Percentiles rank a stretch among this genome's conserved stretches.
Conservation (phyloP, 2,797 vertebrate genomes). For the Varecia variegata region DNA sequence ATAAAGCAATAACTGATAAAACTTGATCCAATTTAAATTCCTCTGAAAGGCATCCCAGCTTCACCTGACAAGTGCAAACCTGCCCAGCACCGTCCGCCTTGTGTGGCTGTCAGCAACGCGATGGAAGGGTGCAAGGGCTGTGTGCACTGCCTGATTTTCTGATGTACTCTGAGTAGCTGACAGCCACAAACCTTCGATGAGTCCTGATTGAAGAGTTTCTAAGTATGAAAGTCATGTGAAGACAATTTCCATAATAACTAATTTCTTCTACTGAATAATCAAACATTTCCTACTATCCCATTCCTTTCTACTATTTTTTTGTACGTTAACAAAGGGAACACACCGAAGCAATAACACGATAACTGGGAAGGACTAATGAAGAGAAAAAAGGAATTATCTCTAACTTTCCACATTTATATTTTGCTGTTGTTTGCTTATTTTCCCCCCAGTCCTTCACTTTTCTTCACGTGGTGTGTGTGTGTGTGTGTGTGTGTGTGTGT, state of each 20-base stretch:
- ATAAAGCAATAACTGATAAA: constrained; percentile 30
- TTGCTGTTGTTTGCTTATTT: neutral
- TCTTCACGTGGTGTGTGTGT: too few species aligned
- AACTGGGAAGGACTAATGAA: neutral
- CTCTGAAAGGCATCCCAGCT: constrained; percentile 28
- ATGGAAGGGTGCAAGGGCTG: neutral
- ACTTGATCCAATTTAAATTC: constrained; percentile 60
- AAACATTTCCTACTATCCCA: neutral
- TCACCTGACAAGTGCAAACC: constrained; percentile 47
- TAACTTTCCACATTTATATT: neutral
- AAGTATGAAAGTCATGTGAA: neutral
- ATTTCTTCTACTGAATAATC: constrained; percentile 7
- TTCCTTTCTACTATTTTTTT: neutral
- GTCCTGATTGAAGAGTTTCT: neutral
- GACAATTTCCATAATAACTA: neutral
- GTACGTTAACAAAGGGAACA: neutral
- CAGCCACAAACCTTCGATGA: neutral
- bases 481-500: neutral
- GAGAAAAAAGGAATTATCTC: neutral
- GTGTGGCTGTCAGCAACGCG: neutral
- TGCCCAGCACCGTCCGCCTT: neutral
- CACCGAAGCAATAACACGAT: neutral
- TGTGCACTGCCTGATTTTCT: neutral
- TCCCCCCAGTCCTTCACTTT: neutral
- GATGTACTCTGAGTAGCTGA: neutral